A percentile compares a stretch with the other conserved stretches of the same genome.
Conservation (phyloP, 2,113 vertebrate species). For the Thamnaconus septentrionalis region DNA sequence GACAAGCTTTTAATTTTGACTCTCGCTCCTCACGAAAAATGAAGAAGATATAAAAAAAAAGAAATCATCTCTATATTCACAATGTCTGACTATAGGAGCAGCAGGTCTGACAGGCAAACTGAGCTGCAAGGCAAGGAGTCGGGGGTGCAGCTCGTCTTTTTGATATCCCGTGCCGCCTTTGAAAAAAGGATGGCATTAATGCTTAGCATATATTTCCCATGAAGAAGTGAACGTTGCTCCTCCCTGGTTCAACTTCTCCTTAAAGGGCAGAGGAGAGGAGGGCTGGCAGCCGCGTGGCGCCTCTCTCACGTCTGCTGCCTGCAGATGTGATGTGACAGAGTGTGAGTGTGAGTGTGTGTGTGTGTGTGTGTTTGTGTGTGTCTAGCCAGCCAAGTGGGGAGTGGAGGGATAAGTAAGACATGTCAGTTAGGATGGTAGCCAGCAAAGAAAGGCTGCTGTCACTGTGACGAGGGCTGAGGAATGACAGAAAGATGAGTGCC, state of each 20-base stretch:
- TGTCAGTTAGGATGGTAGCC: slow-evolving; percentile 58
- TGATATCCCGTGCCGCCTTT: slow-evolving; percentile 3
- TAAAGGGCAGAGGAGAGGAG: slow-evolving; percentile 45
- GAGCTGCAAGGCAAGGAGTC: slow-evolving; percentile 7
- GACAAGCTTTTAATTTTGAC: too few relatives aligned
- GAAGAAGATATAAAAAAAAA: too few relatives aligned
- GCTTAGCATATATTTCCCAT: slow-evolving; percentile 36
- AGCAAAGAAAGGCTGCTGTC: slow-evolving; percentile 65
- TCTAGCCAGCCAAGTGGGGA: slow-evolving; percentile 8
- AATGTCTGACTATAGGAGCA: slow-evolving; percentile 5
- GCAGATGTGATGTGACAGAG: slow-evolving; percentile 40
- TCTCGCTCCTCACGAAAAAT: too few relatives aligned
- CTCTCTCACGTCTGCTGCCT: too few relatives aligned
- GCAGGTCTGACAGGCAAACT: slow-evolving; percentile 20
- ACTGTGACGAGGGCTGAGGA: slow-evolving; percentile 30
- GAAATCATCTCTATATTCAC: not conserved
- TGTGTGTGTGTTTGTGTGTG: slow-evolving; percentile 4
- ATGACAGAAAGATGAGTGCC: slow-evolving; percentile 67
- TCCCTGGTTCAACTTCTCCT: slow-evolving; percentile 60
- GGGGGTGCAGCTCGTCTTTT: slow-evolving; percentile 19
- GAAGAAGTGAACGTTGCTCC: slow-evolving; percentile 34
- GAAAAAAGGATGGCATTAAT: slow-evolving; percentile 31
- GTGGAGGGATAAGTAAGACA: slow-evolving; percentile 55
- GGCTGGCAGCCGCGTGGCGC: slow-evolving; percentile 27
- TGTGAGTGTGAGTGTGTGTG: slow-evolving; percentile 31